Conservation (phyloP, 2,797 vertebrate genomes). For the Epinephelus awoara region DNA sequence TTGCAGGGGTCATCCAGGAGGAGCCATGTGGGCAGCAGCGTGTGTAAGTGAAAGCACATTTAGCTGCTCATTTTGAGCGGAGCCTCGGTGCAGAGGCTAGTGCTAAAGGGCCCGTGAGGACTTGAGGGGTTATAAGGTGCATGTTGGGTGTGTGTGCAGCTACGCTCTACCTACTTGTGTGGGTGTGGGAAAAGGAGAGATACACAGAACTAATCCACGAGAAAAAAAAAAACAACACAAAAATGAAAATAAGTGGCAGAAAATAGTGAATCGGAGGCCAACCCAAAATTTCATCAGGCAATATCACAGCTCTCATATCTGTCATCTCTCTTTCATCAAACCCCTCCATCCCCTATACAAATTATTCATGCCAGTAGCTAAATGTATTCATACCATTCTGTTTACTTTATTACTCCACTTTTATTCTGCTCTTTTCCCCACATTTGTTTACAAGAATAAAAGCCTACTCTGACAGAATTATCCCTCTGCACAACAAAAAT, state of each 20-base stretch:
- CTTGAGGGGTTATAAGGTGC: constrained; percentile 38
- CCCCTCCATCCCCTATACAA: constrained; percentile 74
- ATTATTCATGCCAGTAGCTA: constrained; percentile 83
- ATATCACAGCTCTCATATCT: constrained; percentile 64
- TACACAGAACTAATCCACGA: constrained; percentile 20
- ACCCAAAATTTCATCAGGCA: constrained; percentile 62
- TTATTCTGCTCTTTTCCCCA: constrained; percentile 82
- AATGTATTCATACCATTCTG: constrained; percentile 86
- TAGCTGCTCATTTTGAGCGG: constrained; percentile 55
- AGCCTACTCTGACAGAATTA: constrained; percentile 87
- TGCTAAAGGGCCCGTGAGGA: constrained; percentile 40
- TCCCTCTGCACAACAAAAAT: constrained; percentile 85
- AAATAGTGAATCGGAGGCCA: constrained; percentile 42
- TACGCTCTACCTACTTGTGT: constrained; percentile 26
- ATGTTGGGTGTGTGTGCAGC: constrained; percentile 35
- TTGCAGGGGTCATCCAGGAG: constrained; percentile 73
- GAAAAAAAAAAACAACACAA: constrained; percentile 2
- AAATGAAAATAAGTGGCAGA: constrained; percentile 42
- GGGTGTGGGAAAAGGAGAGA: constrained; percentile 25
- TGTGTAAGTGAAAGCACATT: constrained; percentile 80
- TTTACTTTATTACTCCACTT: constrained; percentile 87
- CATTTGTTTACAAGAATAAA: constrained; percentile 89
- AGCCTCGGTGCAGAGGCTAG: constrained; percentile 17
- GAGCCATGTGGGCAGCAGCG: constrained; percentile 73
- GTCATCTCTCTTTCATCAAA: constrained; percentile 78